Conservation (phyloP, 2,888 invertebrate species). For the Pemphredon lugubris region DNA sequence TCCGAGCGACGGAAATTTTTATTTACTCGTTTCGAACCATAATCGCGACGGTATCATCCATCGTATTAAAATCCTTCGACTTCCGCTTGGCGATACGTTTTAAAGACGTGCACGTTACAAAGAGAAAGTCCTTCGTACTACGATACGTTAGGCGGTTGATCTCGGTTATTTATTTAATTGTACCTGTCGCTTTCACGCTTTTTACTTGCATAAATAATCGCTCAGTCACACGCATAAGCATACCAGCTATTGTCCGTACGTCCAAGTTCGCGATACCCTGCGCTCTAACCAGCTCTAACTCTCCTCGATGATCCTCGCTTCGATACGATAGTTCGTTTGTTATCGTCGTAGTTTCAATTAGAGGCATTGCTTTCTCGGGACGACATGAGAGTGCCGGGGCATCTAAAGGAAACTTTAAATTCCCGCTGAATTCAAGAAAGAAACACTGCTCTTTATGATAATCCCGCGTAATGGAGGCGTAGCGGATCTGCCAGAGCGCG, state of each 20-base stretch:
- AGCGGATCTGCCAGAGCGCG: constrained; percentile 38
- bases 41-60: too few species aligned
- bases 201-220: neutral
- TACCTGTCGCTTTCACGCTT: neutral
- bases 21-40: too few species aligned
- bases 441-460: constrained; percentile 1
- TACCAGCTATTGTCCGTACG: neutral
- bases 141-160: neutral
- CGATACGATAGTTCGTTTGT: neutral
- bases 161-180: neutral
- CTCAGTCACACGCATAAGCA: neutral
- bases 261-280: too few species aligned
- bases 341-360: neutral
- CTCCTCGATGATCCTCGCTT: too few species aligned
- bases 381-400: neutral
- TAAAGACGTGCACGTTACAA: neutral
- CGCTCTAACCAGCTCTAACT: too few species aligned
- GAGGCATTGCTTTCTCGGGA: neutral
- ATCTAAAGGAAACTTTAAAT: constrained; percentile 14
- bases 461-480: constrained; percentile 17
- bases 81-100: too few species aligned
- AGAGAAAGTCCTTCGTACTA: neutral
- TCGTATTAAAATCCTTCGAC: too few species aligned
- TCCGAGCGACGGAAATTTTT: too few species aligned
- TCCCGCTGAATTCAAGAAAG: constrained; percentile 1